Evolutionary conservation across 2,797 vertebrate genomes (phyloP), one percentile per base, ranked within the genome.

Genomic region (Xerus rutilus): DNA sequence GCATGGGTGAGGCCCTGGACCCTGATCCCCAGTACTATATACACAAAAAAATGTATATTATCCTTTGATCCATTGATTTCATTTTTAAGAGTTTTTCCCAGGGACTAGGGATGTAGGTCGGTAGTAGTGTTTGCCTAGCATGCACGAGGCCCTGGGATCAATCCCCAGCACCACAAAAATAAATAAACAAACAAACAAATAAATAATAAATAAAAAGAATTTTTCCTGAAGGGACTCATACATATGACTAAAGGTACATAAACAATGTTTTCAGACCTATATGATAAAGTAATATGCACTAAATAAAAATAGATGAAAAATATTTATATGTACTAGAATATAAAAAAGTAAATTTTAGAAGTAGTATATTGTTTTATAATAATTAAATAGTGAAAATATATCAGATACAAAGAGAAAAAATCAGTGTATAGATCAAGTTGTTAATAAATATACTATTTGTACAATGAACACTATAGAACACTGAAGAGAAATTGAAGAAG

Each of bases 21-120:
- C 23, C 73, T 87, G 28, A 45, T 32, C 28, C 49, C 15, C 49
- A 17, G 13, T 1, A 8, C 30, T 15, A 1, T 5, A 35, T 4
- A 17, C 32, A 62, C 4, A 28, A 49, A 74, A 88, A 90, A 69
- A 39, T 74, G 15, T 13, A 20, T 4, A 15, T 35, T 86, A 74
- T 57, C 59, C 74, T 91, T 79, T 54, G 18, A 65, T 14, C 28
- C 17, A 52, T n/a, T 3, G 57, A 76, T 12, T 92, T n/a, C 49
- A 47, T 92, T 78, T 91, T 95, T 45, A 74, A 59, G 52, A 87
- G 28, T 11, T 93, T 82, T 95, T 83, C n/a, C 79, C 86, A 3
- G 57, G 4, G 21, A 25, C 23, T 62, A 25, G 21, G 59, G 59
- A 62, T 62, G 23, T 62, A 62, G 23, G 59, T 62, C 1, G 3